These are phyloP conservation scores for Hermatobates lingyangjiaoensis DNA, from an alignment of 1,140 invertebrate species.

Conservation along the genomic window DNA sequence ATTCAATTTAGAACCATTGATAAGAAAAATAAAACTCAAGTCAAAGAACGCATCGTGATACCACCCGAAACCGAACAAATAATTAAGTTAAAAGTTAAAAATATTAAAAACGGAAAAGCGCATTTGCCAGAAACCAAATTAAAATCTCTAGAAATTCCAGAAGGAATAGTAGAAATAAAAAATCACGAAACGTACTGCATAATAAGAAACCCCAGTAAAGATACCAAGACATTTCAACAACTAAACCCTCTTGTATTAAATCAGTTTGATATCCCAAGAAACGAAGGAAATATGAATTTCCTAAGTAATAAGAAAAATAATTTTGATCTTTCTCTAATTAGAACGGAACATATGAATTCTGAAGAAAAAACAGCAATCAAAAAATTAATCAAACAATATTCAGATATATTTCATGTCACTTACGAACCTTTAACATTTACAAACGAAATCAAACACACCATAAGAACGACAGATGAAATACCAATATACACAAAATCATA, in stretches of 20 bases:
- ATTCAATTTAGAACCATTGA: no score
- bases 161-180: neutral
- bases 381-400: conserved; percentile 1
- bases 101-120: neutral
- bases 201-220: neutral
- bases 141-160: neutral
- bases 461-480: conserved; percentile 9
- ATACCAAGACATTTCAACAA: neutral
- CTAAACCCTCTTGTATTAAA: neutral
- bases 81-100: neutral
- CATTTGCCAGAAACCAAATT: no score
- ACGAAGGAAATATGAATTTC: neutral
- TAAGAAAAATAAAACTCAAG: no score
- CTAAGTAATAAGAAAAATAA: neutral
- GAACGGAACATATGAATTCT: no score
- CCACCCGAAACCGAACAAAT: no score
- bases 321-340: no score
- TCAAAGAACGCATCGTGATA: no score
- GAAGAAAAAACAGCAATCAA: no score
- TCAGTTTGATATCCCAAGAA: neutral
- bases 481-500: conserved; percentile 20
- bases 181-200: no score
- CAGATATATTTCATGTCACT: conserved; percentile 2
- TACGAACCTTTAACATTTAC: neutral
- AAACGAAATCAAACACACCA: conserved; percentile 18